Base-by-base conservation (phyloP, 2,797 vertebrate species). In the Ciconia nigra region DNA sequence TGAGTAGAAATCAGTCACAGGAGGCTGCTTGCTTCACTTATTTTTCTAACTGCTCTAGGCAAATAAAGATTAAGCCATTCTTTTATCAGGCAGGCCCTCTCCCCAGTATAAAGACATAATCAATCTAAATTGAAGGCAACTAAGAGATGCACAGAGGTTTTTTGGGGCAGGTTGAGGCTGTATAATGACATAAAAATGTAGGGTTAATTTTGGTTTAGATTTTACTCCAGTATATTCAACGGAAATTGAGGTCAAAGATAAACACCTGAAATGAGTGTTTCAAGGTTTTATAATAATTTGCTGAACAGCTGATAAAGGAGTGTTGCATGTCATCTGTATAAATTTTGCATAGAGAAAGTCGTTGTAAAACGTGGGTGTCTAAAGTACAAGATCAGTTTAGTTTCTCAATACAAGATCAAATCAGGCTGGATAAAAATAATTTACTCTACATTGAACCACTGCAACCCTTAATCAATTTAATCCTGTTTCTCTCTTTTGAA, bases 41-140 rank as follows among this genome's bases (percentile, higher is more conserved):
- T 98, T 98, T 97, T 97, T 97, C 91, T 96, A 96, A 96, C 86
- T 98, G 97, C 96, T 98, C 96, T 96, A 97, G 97, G 97, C 97
- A 98, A 97, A 97, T 98, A 97, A 95, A 98, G 97, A 98, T 98
- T 97, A 98, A 98, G 87, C 84, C 95, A 97, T 97, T 96, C 96
- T 97, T 98, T 97, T 93, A 96, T 92, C 89, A 97, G 94, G 87
- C 94, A 97, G 93, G 89, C 89, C 97, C 54, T 96, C 85, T 96
- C 62, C 71, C n/a, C 87, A 73, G 87, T 52, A 96, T 94, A 95
- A 97, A 97, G 97, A 95, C 83, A 86, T 94, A 97, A 97, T 98
- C 93, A 97, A 97, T 97, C 97, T 97, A 96, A 95, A 98, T 92
- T 16, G 77, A 96, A 95, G 90, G 93, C 93, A 88, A 92, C 65